Percentiles rank a stretch among this genome's conserved stretches.
phyloP scores from a whole-genome alignment of 1,140 invertebrate species.

The Drosophila albomicans region DNA sequence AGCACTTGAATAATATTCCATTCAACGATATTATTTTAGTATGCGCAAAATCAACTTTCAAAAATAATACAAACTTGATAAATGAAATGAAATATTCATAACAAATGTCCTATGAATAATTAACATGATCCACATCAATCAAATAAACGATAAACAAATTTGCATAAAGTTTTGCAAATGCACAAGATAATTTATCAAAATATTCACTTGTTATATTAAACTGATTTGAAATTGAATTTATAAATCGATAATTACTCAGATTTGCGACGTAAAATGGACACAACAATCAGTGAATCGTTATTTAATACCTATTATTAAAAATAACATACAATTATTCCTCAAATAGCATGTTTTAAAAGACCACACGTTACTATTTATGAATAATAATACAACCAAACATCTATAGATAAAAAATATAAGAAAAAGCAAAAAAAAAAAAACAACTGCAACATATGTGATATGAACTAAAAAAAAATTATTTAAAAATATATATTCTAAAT shows the following conservation, averaged over 20 bases:
- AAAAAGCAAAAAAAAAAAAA: slow-evolving; percentile 7
- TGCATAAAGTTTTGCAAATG: too few species aligned
- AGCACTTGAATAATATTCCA: too few species aligned
- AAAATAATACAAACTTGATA: background rate
- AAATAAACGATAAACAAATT: too few species aligned
- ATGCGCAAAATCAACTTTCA: background rate
- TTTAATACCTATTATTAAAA: background rate
- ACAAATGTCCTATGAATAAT: too few species aligned
- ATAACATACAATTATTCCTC: background rate
- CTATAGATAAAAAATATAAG: slow-evolving; percentile 11
- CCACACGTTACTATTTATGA: slow-evolving; percentile 33
- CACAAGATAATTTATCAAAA: too few species aligned
- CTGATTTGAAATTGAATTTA: too few species aligned
- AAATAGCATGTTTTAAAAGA: slow-evolving; percentile 17
- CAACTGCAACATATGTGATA: slow-evolving; percentile 76
- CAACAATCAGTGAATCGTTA: background rate
- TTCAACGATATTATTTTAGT: background rate
- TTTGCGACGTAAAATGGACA: slow-evolving; percentile 34
- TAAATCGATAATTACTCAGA: background rate
- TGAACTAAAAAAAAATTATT: slow-evolving; percentile 52
- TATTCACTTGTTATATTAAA: too few species aligned
- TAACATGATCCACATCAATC: too few species aligned
- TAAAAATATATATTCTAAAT: slow-evolving; percentile 52
- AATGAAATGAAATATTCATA: too few species aligned
- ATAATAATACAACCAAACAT: slow-evolving; percentile 10